A percentile compares a stretch with the other conserved stretches of the same genome.
Conservation (phyloP, 2,797 vertebrate species). For the Enteromius treurensis region DNA sequence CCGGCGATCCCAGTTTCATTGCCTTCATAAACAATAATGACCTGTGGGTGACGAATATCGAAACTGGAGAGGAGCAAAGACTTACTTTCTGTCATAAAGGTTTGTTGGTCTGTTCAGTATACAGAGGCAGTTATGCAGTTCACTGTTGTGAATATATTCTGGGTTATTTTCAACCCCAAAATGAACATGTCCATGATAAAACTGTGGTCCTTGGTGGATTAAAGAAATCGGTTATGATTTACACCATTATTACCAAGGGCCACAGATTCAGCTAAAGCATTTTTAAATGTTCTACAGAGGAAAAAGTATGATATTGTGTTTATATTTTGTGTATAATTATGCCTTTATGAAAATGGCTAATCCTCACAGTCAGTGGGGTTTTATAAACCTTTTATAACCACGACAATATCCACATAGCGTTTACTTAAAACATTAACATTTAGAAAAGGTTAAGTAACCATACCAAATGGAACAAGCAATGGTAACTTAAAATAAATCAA, state of each 20-base stretch:
- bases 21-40: conserved; percentile 97
- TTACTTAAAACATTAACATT: too few relatives aligned
- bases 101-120: conserved; percentile 41
- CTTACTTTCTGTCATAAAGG: conserved; percentile 83
- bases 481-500: too few relatives aligned
- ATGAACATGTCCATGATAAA: too few relatives aligned
- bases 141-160: not conserved
- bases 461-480: too few relatives aligned
- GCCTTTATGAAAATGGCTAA: not conserved
- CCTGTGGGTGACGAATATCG: conserved; percentile 92
- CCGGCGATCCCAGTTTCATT: conserved; percentile 89
- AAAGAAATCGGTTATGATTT: too few relatives aligned
- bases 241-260: too few relatives aligned
- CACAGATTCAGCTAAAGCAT: too few relatives aligned
- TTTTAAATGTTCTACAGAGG: too few relatives aligned
- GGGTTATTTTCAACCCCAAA: not conserved
- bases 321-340: not conserved
- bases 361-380: not conserved
- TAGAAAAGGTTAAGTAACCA: too few relatives aligned
- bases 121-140: not conserved
- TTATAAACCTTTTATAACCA: too few relatives aligned
- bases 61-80: conserved; percentile 81
- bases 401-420: too few relatives aligned
- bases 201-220: too few relatives aligned
- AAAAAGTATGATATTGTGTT: not conserved